A percentile compares a stretch with the other conserved stretches of the same genome.
phyloP scores from a whole-genome alignment of 2,888 invertebrate genomes.

The Melipona beecheii region DNA sequence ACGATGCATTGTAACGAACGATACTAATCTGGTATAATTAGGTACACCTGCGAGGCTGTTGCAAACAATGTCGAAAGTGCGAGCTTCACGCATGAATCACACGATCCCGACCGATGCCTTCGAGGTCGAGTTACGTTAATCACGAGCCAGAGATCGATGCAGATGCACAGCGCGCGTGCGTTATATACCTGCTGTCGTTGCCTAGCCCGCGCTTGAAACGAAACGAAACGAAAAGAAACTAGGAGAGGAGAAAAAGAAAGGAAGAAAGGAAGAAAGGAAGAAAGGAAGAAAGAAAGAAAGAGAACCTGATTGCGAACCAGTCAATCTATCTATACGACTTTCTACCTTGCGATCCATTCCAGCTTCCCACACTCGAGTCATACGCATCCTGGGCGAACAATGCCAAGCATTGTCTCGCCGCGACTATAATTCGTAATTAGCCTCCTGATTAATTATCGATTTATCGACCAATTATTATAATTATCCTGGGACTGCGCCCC shows the following conservation, averaged over 20 bases:
- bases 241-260: not conserved
- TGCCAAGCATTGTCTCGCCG: constrained; percentile 77
- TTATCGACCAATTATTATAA: constrained; percentile 82
- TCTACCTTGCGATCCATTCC: constrained; percentile 75
- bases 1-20: constrained; percentile 48
- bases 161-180: constrained; percentile 50
- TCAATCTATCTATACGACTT: constrained; percentile 75
- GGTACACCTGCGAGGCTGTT: constrained; percentile 69
- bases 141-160: constrained; percentile 66
- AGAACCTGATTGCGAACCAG: constrained; percentile 54
- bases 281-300: not conserved
- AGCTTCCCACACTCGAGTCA: constrained; percentile 80
- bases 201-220: constrained; percentile 5
- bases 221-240: not conserved
- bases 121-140: constrained; percentile 69
- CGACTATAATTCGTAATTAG: constrained; percentile 81
- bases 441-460: constrained; percentile 82
- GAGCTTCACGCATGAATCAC: constrained; percentile 71
- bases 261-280: not conserved
- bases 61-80: constrained; percentile 71
- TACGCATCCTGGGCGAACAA: constrained; percentile 71
- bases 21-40: constrained; percentile 68
- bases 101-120: constrained; percentile 64
- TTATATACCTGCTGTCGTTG: constrained; percentile 54
- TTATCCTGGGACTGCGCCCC: constrained; percentile 61